phyloP scores from a whole-genome alignment of 1,140 invertebrate genomes.

The Drosophila erecta region DNA sequence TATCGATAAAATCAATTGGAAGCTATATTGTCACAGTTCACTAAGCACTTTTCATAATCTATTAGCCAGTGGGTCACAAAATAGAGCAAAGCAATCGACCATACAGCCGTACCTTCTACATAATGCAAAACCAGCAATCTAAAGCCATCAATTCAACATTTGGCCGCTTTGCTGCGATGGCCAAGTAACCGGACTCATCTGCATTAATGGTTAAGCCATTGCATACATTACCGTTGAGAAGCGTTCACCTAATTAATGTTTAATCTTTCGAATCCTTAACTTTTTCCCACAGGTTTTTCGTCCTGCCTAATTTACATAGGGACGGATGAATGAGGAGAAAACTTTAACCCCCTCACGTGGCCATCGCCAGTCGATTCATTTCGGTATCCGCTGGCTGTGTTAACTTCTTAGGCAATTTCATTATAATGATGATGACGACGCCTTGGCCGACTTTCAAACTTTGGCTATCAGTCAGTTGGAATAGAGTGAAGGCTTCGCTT shows the following conservation, averaged over 20 bases:
- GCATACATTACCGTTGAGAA: background rate
- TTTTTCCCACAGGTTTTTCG: background rate
- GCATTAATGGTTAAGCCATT: background rate
- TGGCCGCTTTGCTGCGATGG: background rate
- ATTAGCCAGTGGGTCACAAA: no score
- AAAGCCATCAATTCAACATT: background rate
- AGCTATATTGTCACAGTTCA: no score
- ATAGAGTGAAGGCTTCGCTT: constrained; percentile 19
- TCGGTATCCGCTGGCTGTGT: constrained; percentile 21
- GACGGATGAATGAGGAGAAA: background rate
- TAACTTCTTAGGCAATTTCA: constrained; percentile 60
- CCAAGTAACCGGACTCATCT: background rate
- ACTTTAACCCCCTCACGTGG: constrained; percentile 18
- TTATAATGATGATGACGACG: constrained; percentile 76
- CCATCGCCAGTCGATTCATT: constrained; percentile 27
- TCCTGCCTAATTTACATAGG: constrained; percentile 8
- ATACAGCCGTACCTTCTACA: background rate
- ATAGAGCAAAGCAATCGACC: no score
- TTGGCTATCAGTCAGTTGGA: constrained; percentile 25
- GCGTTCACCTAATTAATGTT: background rate
- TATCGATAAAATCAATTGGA: background rate
- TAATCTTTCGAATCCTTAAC: background rate
- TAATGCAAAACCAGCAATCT: background rate
- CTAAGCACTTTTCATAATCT: no score
- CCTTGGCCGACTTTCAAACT: constrained; percentile 32